Conservation (phyloP, 2,113 vertebrate species). For the Andinoacara biseriatus region DNA sequence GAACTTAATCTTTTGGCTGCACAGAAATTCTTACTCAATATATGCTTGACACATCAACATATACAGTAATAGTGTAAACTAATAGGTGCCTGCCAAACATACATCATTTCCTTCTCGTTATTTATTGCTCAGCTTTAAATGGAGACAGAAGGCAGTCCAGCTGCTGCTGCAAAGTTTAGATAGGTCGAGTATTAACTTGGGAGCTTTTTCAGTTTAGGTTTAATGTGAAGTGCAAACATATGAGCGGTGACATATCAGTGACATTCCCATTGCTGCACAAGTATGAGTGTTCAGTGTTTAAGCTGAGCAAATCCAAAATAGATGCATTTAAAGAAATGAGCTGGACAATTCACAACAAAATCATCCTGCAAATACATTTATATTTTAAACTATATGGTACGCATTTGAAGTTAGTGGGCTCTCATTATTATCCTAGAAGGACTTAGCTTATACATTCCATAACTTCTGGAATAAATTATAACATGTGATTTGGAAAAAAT, state of each 20-base stretch:
- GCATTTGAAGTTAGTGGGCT: background rate
- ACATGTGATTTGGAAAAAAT: constrained; percentile 17
- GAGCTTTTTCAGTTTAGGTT: constrained; percentile 4
- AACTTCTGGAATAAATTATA: constrained; percentile 17
- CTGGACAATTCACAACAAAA: background rate
- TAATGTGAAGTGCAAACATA: constrained; percentile 15
- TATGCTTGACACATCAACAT: background rate
- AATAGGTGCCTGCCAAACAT: constrained; percentile 7
- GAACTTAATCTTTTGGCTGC: too few species aligned
- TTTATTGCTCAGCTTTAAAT: background rate
- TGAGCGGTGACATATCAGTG: constrained; percentile 5
- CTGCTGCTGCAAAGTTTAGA: constrained; percentile 7
- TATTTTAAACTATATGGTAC: background rate
- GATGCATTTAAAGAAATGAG: background rate
- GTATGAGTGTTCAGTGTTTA: background rate
- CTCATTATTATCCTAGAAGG: background rate
- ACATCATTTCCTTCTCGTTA: background rate
- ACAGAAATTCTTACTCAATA: background rate
- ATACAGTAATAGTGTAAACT: background rate
- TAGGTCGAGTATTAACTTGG: constrained; percentile 8
- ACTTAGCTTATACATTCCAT: background rate
- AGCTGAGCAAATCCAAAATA: background rate
- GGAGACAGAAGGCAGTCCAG: constrained; percentile 6
- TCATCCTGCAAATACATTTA: background rate
- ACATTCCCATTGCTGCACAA: background rate